These are phyloP conservation scores for Cydia amplana DNA, from an alignment of 1,140 invertebrate genomes.

Conservation along the genomic window DNA sequence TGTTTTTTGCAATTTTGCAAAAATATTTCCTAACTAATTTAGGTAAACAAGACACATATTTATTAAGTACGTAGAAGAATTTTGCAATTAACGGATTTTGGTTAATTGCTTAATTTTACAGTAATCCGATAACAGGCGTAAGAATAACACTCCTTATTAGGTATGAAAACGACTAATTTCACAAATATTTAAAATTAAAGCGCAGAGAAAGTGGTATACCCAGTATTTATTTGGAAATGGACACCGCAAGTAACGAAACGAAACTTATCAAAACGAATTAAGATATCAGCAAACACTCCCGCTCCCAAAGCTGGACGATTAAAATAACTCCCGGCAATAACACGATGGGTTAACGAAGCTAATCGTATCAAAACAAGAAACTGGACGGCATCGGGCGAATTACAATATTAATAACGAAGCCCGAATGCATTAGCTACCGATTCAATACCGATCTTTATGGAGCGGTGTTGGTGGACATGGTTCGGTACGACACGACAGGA, in stretches of 20 bases:
- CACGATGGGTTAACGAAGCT: slow-evolving; percentile 27
- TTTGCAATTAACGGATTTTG: slow-evolving; percentile 3
- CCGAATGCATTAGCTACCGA: slow-evolving; percentile 26
- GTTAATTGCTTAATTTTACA: slow-evolving; percentile 17
- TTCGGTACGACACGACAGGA: background rate
- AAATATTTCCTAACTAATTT: too few species aligned
- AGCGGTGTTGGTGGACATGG: background rate
- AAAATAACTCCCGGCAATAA: slow-evolving; percentile 24
- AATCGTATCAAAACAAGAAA: slow-evolving; percentile 29
- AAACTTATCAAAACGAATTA: slow-evolving; percentile 23
- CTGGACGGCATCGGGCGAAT: slow-evolving; percentile 7
- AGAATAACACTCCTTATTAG: slow-evolving; percentile 1
- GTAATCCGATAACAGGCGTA: background rate
- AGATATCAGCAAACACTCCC: slow-evolving; percentile 26
- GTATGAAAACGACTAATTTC: slow-evolving; percentile 10
- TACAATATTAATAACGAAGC: slow-evolving; percentile 29
- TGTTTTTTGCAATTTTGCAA: too few species aligned
- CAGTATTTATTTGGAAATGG: background rate
- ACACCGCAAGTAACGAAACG: slow-evolving; percentile 7
- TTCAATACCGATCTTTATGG: slow-evolving; percentile 31
- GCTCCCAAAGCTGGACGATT: slow-evolving; percentile 5
- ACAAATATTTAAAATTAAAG: slow-evolving; percentile 15
- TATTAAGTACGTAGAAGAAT: background rate
- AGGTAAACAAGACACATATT: background rate
- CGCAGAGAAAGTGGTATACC: slow-evolving; percentile 6